Base-by-base conservation (phyloP, 2,888 invertebrate species). In the Cerastis leucographa region DNA sequence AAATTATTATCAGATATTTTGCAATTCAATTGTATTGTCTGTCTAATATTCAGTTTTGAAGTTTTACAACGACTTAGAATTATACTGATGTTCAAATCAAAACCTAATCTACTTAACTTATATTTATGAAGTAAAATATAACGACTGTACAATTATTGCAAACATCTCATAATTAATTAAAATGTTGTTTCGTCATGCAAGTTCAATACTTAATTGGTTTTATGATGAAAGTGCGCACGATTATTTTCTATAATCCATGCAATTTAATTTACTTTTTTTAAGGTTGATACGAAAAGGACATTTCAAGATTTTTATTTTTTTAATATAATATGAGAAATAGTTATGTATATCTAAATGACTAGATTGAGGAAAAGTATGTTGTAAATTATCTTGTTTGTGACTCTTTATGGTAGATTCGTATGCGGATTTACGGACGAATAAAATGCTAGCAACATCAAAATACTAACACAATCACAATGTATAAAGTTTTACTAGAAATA, bases 131-230 rank as follows among this genome's bases (percentile, higher is more conserved):
- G 1, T 51, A 51, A 4, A 44, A 68, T n/a, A n/a, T 0, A n/a
- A 12, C n/a, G 42, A n/a, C 17, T 78, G 49, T 80, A 51, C 51
- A 51, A 51, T 44, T 46, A 65, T 40, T 72, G 29, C 35, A 80
- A 71, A 84, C 54, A 84, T 81, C 72, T 69, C 73, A 80, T 80
- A 80, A 56, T 70, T 35, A n/a, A 72, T 11, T 49, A n/a, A 59
- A 70, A 71, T 22, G 0, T 25, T 17, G 14, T 25, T 19, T 54
- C 0, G 1, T 42, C 85, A 66, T 61, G 69, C 69, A 66, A 19
- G 35, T 80, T 67, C 5, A 62, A 67, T n/a, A n/a, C n/a, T n/a
- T n/a, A 46, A 44, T 54, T n/a, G 46, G 19, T 61, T 12, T 62
- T 46, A 56, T 12, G n/a, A 35, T 75, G 14, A 71, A 19, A 54